These are phyloP conservation scores for Schizaphis graminum DNA, from an alignment of 2,888 invertebrate genomes.

Conservation along the genomic window DNA sequence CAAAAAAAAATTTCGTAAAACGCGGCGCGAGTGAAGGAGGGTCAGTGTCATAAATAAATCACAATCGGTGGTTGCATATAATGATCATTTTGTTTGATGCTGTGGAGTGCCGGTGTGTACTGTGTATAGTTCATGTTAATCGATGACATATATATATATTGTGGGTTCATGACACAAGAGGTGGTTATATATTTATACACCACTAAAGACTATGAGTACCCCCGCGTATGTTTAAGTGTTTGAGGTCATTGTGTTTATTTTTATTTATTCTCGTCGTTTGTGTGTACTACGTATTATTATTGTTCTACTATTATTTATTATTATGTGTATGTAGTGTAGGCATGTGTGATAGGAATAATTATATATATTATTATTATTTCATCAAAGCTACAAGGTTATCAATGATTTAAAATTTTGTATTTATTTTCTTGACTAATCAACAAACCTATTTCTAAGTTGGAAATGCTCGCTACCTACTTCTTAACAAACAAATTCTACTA, in stretches of 20 bases:
- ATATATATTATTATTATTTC: not conserved
- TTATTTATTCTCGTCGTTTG: not conserved
- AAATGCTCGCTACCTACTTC: not conserved
- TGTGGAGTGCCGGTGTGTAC: not conserved
- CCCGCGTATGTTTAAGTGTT: not conserved
- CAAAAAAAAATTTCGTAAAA: not conserved
- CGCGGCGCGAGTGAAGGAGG: not conserved
- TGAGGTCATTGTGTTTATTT: not conserved
- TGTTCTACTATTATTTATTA: not conserved
- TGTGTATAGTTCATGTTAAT: not conserved
- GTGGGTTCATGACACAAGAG: not conserved
- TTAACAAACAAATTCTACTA: not conserved
- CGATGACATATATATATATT: not conserved
- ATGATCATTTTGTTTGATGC: not conserved
- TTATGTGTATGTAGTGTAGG: not conserved
- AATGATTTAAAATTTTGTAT: not conserved
- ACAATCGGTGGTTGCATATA: not conserved
- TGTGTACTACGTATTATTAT: not conserved
- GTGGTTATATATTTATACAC: not conserved
- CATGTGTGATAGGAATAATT: not conserved
- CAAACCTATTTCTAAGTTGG: not conserved
- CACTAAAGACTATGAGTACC: not conserved
- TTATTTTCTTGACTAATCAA: not conserved
- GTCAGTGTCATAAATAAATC: not conserved
- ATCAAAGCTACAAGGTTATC: not conserved